phyloP scores from a whole-genome alignment of 2,797 vertebrate genomes.

The Melanotaenia maccullochi region DNA sequence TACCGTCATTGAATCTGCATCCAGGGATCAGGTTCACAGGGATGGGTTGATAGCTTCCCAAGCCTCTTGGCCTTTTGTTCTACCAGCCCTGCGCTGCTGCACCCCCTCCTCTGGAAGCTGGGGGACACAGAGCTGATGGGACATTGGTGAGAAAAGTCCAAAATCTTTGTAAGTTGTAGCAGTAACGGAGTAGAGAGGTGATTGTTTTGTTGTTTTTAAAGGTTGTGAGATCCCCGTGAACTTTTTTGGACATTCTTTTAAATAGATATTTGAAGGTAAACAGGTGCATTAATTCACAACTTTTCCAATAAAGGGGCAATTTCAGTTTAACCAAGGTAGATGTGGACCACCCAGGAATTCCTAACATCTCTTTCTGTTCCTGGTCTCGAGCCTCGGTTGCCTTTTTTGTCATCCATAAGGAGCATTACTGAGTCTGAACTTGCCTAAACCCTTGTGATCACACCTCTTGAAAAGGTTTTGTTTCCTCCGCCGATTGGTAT shows the following conservation, averaged over 20 bases:
- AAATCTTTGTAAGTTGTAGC: constrained; percentile 71
- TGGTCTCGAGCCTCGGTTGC: constrained; percentile 83
- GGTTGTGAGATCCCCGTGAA: constrained; percentile 9
- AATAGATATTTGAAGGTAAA: not conserved
- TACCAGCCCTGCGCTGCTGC: constrained; percentile 74
- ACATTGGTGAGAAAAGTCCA: constrained; percentile 91
- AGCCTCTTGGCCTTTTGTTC: constrained; percentile 95
- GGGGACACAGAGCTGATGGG: constrained; percentile 89
- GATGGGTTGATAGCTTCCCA: constrained; percentile 97
- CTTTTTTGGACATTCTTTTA: not conserved
- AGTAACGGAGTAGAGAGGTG: constrained; percentile 24
- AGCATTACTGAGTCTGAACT: constrained; percentile 99
- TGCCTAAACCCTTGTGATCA: constrained; percentile 99
- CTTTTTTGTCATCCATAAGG: constrained; percentile 91
- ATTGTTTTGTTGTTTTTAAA: not conserved
- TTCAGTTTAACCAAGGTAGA: constrained; percentile 88
- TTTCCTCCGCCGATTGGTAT: constrained; percentile 99
- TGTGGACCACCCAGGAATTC: constrained; percentile 96
- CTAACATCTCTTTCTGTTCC: constrained; percentile 87
- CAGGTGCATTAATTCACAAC: constrained; percentile 11
- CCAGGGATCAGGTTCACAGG: constrained; percentile 95
- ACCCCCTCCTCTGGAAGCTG: constrained; percentile 70
- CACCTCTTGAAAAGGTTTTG: constrained; percentile 99
- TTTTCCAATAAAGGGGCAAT: constrained; percentile 22
- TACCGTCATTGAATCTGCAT: constrained; percentile 90